phyloP scores from a whole-genome alignment of 2,797 vertebrate genomes.

The Pipistrellus pipistrellus region DNA sequence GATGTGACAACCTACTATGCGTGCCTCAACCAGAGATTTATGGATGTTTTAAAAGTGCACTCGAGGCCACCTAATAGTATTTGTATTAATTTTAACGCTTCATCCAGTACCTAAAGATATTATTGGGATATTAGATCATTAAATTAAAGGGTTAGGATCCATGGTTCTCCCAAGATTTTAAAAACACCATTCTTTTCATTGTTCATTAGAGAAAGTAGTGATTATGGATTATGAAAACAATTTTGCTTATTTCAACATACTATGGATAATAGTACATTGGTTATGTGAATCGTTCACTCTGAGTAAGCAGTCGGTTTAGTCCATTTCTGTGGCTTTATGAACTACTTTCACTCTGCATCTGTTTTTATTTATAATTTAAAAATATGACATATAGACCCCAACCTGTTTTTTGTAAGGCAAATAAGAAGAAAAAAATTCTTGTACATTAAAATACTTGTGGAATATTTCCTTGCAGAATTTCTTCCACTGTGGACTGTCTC shows the following conservation, averaged over 20 bases:
- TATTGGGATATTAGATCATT: constrained; percentile 22
- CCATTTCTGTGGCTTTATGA: constrained; percentile 60
- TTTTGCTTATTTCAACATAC: constrained; percentile 4
- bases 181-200: constrained; percentile 48
- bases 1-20: not conserved
- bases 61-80: not conserved
- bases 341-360: constrained; percentile 40
- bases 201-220: constrained; percentile 43
- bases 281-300: constrained; percentile 58
- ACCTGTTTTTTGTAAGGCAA: constrained; percentile 15
- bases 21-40: not conserved
- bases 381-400: constrained; percentile 24
- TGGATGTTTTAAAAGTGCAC: not conserved
- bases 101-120: constrained; percentile 39
- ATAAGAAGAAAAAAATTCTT: not conserved
- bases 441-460: constrained; percentile 34
- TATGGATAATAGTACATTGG: not conserved
- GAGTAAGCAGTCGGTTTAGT: not conserved
- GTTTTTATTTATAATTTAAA: constrained; percentile 48
- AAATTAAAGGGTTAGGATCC: constrained; percentile 56
- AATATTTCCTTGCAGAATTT: constrained; percentile 33
- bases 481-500: not conserved
- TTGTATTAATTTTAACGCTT: not conserved
- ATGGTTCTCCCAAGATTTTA: constrained; percentile 54
- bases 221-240: not conserved